Conservation (phyloP, 2,888 invertebrate genomes). For the Andrena fulva region DNA sequence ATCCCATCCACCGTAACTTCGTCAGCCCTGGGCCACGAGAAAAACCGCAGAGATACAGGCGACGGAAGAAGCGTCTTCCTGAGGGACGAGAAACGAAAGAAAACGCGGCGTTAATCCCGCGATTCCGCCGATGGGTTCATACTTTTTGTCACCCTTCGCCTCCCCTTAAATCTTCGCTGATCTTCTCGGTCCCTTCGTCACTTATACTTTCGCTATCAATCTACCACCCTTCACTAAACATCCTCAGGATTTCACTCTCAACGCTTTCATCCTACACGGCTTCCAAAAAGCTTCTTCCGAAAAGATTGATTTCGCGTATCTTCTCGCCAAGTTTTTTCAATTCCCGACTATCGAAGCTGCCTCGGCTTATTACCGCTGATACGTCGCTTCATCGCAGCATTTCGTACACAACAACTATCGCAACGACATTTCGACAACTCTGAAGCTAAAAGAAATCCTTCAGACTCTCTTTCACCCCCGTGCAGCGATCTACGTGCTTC, state of each 20-base stretch:
- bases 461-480: not conserved
- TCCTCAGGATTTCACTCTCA: too few relatives aligned
- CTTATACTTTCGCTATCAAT: not conserved
- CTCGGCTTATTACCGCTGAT: too few relatives aligned
- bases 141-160: not conserved
- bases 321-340: not conserved
- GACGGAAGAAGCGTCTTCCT: not conserved
- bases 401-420: too few relatives aligned
- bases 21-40: slow-evolving; percentile 39
- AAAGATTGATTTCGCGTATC: not conserved
- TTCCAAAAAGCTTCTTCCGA: too few relatives aligned
- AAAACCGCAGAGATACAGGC: slow-evolving; percentile 44
- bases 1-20: slow-evolving; percentile 66
- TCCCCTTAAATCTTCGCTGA: too few relatives aligned
- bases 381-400: too few relatives aligned
- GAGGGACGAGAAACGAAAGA: not conserved
- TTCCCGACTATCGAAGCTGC: too few relatives aligned
- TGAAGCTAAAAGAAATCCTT: not conserved
- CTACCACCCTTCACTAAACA: too few relatives aligned
- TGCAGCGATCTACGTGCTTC: slow-evolving; percentile 1
- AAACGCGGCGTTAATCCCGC: not conserved
- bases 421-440: not conserved
- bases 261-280: too few relatives aligned
- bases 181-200: not conserved
- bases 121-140: not conserved